Evolutionary conservation across 1,140 invertebrate species (phyloP).

Genomic region (Drosophila bifasciata): DNA sequence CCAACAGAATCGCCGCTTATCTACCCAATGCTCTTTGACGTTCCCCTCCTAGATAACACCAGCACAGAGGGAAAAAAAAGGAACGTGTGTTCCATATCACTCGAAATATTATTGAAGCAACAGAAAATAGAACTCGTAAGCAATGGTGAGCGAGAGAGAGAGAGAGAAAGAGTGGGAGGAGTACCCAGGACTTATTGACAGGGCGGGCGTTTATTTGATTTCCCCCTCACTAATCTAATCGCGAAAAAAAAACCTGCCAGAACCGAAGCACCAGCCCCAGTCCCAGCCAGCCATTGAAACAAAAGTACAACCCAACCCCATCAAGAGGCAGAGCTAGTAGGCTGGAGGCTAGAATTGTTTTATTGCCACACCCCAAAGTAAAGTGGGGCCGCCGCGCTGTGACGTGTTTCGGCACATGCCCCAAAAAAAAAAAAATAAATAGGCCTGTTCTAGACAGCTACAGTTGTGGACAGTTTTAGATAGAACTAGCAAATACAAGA

Average conservation of each 20-base stretch:
- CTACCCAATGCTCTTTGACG: constrained; percentile 47
- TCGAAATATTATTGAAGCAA: constrained; percentile 52
- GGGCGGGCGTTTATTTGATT: constrained; percentile 56
- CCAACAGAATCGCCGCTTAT: constrained; percentile 57
- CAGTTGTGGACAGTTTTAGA: too few relatives aligned
- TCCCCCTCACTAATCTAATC: constrained; percentile 73
- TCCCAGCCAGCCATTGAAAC: constrained; percentile 62
- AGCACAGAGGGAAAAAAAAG: constrained; percentile 16
- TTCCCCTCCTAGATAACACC: constrained; percentile 45
- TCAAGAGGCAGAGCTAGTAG: constrained; percentile 16
- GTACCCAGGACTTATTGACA: constrained; percentile 54
- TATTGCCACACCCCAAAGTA: constrained; percentile 75
- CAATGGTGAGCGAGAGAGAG: background rate
- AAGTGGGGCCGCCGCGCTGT: constrained; percentile 19
- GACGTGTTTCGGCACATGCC: constrained; percentile 31
- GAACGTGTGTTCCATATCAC: constrained; percentile 39
- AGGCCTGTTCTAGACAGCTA: too few relatives aligned
- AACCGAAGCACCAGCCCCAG: constrained; percentile 18
- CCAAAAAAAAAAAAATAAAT: background rate
- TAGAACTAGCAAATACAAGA: too few relatives aligned
- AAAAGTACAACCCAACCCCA: constrained; percentile 61
- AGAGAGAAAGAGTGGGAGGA: constrained; percentile 1
- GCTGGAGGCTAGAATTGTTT: constrained; percentile 50
- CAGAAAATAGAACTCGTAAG: constrained; percentile 50
- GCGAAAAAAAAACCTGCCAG: constrained; percentile 68